A percentile compares a stretch with the other conserved stretches of the same genome.
These are phyloP conservation scores for Hyles lineata DNA, from an alignment of 2,888 invertebrate genomes.

Conservation along the genomic window DNA sequence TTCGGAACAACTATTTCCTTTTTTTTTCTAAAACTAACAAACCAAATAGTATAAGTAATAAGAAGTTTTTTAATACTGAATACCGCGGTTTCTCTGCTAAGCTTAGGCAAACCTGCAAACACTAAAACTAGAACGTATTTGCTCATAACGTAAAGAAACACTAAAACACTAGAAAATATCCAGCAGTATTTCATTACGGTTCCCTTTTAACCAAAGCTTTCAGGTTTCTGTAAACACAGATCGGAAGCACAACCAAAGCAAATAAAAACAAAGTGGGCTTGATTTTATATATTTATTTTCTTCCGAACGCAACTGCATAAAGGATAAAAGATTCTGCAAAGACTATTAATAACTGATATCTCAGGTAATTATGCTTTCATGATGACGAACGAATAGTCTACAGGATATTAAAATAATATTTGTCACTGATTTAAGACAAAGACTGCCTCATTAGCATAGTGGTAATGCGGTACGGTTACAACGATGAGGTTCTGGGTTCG, in stretches of 20 bases:
- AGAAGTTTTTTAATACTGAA: too few species aligned
- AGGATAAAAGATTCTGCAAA: neutral
- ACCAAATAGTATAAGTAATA: too few species aligned
- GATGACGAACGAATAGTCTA: neutral
- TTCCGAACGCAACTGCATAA: neutral
- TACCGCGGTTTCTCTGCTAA: too few species aligned
- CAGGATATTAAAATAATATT: neutral
- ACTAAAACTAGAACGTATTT: too few species aligned
- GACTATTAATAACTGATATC: too few species aligned
- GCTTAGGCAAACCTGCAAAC: too few species aligned
- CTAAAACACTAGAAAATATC: neutral
- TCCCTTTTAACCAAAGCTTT: neutral
- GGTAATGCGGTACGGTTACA: too few species aligned
- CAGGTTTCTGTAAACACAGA: neutral
- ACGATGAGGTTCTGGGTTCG: too few species aligned
- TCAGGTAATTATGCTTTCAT: neutral
- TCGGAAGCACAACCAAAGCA: neutral
- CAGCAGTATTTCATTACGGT: neutral
- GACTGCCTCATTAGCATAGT: too few species aligned
- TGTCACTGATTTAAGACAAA: too few species aligned
- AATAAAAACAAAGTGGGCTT: conserved; percentile 3
- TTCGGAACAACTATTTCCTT: too few species aligned
- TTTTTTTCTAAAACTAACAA: too few species aligned
- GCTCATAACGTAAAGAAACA: neutral
- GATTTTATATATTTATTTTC: neutral